Base-by-base conservation (phyloP, 2,113 vertebrate species). In the Lanius collurio region DNA sequence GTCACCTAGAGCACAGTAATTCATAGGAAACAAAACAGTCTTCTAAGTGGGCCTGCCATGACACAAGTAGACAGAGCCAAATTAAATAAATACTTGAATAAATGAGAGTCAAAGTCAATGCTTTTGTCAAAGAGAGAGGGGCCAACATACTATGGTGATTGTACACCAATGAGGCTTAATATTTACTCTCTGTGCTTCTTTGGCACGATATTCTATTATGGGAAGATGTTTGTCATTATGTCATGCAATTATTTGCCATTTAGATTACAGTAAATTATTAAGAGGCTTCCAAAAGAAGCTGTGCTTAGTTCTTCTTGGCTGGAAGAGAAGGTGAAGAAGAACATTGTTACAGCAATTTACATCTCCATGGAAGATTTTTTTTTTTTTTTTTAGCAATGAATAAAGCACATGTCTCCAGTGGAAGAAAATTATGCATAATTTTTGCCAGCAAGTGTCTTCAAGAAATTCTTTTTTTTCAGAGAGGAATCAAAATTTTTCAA, bases 1-100 rank as follows among this genome's bases (percentile, higher is more conserved):
- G 24, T n/a, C 39, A 67, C 13, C 7, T 50, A n/a, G 7, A 46
- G 19, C 13, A 39, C 15, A 74, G 17, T 11, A 50, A 30, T 17
- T 22, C 3, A 4, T 3, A 30, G 7, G 39, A 62, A 53, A 39
- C 2, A 0, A 46, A 60, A 47, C 9, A 46, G 30, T 49, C 4
- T 28, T 33, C 4, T 21, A 11, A 18, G 10, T 50, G 27, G 16
- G 4, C 20, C 28, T 59, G 14, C 30, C 56, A 13, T 27, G 39
- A 76, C 12, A 31, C 12, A 46, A 26, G 16, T 6, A 60, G 22
- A 85, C 37, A 14, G 56, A 79, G 19, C 2, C 1, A 3, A 88
- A 83, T 53, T 37, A 57, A 85, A 70, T 2, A 8, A 63, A 68
- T 9, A 8, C 42, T 60, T 53, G 27, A 60, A 49, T 65, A 89